Percentiles rank a stretch among this genome's conserved stretches.
Conservation (phyloP, 2,113 vertebrate genomes). For the Pan paniscus region DNA sequence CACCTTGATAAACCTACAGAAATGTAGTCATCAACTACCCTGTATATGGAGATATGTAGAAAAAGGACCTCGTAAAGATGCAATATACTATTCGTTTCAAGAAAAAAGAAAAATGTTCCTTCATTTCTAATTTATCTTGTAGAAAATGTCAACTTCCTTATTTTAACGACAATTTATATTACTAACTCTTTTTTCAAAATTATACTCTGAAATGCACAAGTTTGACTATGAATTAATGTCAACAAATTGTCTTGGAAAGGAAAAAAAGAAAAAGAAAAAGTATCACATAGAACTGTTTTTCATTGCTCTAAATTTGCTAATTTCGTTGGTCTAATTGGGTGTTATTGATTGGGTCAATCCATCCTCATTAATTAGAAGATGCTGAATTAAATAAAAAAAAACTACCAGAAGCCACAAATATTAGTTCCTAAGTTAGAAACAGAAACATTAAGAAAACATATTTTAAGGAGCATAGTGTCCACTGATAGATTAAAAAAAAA, state of each 20-base stretch:
- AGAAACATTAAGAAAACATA: not conserved
- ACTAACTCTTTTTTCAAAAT: not conserved
- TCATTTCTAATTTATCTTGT: not conserved
- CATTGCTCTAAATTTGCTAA: not conserved
- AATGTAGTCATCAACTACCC: not conserved
- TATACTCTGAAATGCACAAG: not conserved
- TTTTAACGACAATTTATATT: conserved; percentile 2
- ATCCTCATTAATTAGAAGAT: not conserved
- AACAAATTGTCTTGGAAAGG: not conserved
- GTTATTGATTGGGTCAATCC: not conserved
- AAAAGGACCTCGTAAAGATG: not conserved
- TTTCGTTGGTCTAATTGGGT: not conserved
- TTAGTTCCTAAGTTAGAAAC: not conserved
- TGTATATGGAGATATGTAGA: not conserved
- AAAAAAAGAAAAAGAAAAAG: not conserved
- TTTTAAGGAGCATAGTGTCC: not conserved
- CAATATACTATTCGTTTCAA: not conserved
- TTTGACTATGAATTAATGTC: not conserved
- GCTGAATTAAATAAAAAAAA: conserved; percentile 22
- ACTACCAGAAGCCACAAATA: not conserved
- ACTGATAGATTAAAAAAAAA: not conserved
- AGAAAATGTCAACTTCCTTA: not conserved
- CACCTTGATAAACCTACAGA: not conserved
- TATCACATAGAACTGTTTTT: not conserved
- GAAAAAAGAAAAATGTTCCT: not conserved